Conservation (phyloP, 2,113 vertebrate species). For the Probosciger aterrimus region DNA sequence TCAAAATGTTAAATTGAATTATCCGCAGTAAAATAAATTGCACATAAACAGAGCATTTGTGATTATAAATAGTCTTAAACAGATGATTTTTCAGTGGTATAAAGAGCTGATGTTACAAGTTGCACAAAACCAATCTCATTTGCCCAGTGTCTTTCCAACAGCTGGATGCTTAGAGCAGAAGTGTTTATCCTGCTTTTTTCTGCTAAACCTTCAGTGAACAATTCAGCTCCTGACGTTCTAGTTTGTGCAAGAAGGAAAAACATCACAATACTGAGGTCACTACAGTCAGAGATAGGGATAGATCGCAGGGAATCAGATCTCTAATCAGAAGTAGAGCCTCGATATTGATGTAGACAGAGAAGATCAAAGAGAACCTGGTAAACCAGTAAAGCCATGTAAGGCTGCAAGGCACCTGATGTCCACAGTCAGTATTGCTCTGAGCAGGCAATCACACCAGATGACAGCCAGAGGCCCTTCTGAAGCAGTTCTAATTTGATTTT, state of each 20-base stretch:
- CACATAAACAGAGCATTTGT: neutral
- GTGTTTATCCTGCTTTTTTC: neutral
- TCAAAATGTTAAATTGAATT: neutral
- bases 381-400: neutral
- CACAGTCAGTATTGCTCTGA: neutral
- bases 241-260: neutral
- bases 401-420: neutral
- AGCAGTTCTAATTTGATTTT: neutral
- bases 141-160: neutral
- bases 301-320: neutral
- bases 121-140: neutral
- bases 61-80: neutral
- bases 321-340: neutral
- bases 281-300: neutral
- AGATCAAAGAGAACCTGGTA: neutral
- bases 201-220: neutral
- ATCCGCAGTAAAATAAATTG: neutral
- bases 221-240: rapidly evolving
- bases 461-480: neutral
- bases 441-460: neutral
- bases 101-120: neutral
- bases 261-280: neutral
- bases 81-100: neutral
- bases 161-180: neutral
- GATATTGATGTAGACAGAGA: neutral